Conservation (phyloP, 2,113 vertebrate species). For the Orycteropus afer region DNA sequence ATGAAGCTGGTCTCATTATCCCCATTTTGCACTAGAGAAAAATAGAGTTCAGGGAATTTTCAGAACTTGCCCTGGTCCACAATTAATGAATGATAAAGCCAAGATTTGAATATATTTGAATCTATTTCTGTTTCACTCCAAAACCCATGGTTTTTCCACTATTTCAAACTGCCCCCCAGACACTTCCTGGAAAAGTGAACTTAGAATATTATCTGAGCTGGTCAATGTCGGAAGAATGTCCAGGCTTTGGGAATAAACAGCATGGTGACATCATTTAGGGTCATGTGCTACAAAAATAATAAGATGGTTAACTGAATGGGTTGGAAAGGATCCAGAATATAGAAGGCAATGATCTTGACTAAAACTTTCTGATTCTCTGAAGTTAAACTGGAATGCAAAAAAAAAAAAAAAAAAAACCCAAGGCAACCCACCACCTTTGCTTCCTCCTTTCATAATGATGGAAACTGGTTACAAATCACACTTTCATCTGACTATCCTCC, state of each 20-base stretch:
- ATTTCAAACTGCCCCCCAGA: not conserved
- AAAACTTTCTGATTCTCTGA: not conserved
- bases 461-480: not conserved
- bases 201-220: not conserved
- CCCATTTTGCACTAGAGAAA: not conserved
- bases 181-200: not conserved
- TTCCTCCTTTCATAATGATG: conserved; percentile 7
- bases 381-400: not conserved
- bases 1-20: not conserved
- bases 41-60: conserved; percentile 17
- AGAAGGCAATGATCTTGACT: not conserved
- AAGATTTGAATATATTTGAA: not conserved
- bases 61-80: not conserved
- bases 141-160: not conserved
- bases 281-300: not conserved
- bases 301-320: not conserved
- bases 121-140: not conserved
- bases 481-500: not conserved
- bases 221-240: not conserved
- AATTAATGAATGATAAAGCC: not conserved
- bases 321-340: not conserved
- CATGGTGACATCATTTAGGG: not conserved
- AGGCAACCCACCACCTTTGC: not conserved
- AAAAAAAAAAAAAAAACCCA: not conserved
- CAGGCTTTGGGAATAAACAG: not conserved